Conservation (phyloP, 2,113 vertebrate species). For the Equus przewalskii region DNA sequence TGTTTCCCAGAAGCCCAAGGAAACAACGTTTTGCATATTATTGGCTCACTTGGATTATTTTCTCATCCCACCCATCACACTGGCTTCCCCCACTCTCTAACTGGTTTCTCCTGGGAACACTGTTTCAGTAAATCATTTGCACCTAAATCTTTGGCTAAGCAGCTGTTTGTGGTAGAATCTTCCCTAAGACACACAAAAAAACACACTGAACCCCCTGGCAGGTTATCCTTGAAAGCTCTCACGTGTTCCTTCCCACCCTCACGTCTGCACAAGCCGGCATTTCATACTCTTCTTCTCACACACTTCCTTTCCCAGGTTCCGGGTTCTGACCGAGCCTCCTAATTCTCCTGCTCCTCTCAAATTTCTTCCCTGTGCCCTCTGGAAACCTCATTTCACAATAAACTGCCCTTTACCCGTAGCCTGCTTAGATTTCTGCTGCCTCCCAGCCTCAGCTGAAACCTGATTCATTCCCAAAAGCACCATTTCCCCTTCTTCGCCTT, state of each 20-base stretch:
- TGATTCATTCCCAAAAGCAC: background rate
- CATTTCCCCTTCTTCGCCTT: background rate
- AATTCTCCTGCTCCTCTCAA: background rate
- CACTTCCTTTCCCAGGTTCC: background rate
- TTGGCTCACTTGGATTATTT: background rate
- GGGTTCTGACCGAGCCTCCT: background rate
- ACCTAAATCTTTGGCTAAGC: background rate
- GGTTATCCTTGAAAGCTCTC: background rate
- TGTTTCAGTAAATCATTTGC: background rate
- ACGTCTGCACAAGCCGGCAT: background rate
- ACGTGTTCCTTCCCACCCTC: background rate
- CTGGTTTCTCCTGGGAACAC: background rate
- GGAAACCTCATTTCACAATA: background rate
- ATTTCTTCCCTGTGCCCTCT: background rate
- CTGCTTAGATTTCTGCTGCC: background rate
- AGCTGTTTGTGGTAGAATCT: background rate
- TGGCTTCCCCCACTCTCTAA: background rate
- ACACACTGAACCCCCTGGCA: background rate
- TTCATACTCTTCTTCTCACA: background rate
- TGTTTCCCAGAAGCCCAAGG: background rate
- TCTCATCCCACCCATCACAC: background rate
- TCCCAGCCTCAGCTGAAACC: background rate
- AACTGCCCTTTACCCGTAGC: background rate
- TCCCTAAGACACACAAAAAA: background rate
- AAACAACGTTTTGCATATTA: background rate